Evolutionary conservation across 2,113 vertebrate species (phyloP).

Genomic region (Erpornis zantholeuca): DNA sequence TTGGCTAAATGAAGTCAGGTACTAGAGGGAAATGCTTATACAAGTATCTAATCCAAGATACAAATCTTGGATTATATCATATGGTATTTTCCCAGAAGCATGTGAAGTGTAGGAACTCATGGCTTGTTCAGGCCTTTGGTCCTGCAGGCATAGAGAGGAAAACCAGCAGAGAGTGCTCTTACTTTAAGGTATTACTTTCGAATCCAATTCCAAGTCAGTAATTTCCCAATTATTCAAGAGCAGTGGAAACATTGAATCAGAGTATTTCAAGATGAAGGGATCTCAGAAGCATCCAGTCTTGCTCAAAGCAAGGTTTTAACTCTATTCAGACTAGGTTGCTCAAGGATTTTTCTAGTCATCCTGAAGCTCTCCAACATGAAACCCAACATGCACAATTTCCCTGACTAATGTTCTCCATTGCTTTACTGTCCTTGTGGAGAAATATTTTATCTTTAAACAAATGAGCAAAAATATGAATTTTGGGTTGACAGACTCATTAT

Average conservation of each 20-base stretch:
- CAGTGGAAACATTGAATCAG: neutral
- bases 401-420: neutral
- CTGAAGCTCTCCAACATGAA: neutral
- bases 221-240: neutral
- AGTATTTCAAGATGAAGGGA: neutral
- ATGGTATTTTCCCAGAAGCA: neutral
- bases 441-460: neutral
- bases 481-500: neutral
- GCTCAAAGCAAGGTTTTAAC: neutral
- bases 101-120: neutral
- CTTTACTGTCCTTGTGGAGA: neutral
- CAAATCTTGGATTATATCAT: neutral
- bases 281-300: neutral
- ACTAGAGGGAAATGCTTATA: neutral
- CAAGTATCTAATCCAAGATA: neutral
- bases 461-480: neutral
- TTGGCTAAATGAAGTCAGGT: neutral
- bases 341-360: neutral
- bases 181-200: neutral
- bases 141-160: neutral
- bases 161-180: neutral
- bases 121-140: neutral
- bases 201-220: neutral
- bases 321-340: neutral
- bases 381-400: neutral